phyloP scores from a whole-genome alignment of 2,888 invertebrate species.

The Eristalinus sepulchralis region DNA sequence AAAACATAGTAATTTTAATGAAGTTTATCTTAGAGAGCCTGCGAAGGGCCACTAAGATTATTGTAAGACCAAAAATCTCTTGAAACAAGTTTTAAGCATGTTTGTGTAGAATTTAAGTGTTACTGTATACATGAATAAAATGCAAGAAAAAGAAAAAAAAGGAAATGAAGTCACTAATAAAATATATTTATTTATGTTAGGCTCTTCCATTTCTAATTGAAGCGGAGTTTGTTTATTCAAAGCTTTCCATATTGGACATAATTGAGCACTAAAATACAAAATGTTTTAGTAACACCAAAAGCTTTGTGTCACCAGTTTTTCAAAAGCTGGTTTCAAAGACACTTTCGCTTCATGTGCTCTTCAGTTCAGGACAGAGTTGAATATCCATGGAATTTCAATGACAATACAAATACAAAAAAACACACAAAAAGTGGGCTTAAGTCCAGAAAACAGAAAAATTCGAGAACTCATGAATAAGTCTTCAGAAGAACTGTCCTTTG shows the following conservation, averaged over 20 bases:
- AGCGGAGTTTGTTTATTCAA: conserved; percentile 2
- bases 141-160: too few species aligned
- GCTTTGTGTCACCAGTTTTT: too few species aligned
- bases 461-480: conserved; percentile 6
- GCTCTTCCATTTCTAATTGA: conserved; percentile 13
- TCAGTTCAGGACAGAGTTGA: neutral
- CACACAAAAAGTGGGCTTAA: neutral
- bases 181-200: too few species aligned
- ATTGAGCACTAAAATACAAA: neutral
- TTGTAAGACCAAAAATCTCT: too few species aligned
- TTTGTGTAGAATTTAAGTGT: too few species aligned
- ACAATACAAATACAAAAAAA: neutral
- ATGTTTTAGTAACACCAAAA: neutral
- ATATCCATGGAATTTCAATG: neutral
- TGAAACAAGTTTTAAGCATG: too few species aligned
- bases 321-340: neutral
- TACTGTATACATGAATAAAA: too few species aligned
- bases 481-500: conserved; percentile 3
- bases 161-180: too few species aligned
- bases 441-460: neutral
- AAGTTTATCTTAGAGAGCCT: too few species aligned
- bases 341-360: neutral
- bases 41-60: too few species aligned
- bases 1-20: too few species aligned
- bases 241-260: conserved; percentile 8